Percentiles rank a stretch among this genome's conserved stretches.
These are phyloP conservation scores for Paramacrobiotus metropolitanus DNA, from an alignment of 1,140 invertebrate genomes.

Conservation along the genomic window DNA sequence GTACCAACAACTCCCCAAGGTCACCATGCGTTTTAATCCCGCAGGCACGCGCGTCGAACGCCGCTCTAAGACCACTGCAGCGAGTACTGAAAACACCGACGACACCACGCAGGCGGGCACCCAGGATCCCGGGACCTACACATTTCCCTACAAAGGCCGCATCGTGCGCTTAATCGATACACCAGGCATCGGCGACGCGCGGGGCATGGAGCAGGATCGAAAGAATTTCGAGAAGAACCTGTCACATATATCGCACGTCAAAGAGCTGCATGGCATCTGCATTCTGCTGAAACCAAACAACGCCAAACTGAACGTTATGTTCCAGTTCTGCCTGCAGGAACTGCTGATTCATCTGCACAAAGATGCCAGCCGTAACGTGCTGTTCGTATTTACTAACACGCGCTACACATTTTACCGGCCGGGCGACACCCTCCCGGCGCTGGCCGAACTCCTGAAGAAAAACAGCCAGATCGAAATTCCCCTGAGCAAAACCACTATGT, in stretches of 20 bases:
- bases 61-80: not conserved
- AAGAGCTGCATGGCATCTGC: constrained; percentile 14
- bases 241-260: constrained; percentile 6
- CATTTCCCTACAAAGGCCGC: constrained; percentile 6
- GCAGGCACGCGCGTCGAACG: too few species aligned
- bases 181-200: constrained; percentile 17
- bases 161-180: constrained; percentile 16
- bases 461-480: constrained; percentile 6
- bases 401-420: constrained; percentile 12
- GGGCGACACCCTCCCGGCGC: constrained; percentile 10
- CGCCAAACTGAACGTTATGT: constrained; percentile 9
- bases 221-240: constrained; percentile 16
- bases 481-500: constrained; percentile 6
- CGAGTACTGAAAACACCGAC: not conserved
- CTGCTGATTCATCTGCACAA: constrained; percentile 13
- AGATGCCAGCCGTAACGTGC: constrained; percentile 9
- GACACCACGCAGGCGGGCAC: constrained; percentile 7
- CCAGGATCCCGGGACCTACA: constrained; percentile 9
- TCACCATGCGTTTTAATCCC: too few species aligned
- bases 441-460: constrained; percentile 8
- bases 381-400: constrained; percentile 12
- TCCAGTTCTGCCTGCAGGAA: constrained; percentile 13
- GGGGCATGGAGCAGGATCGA: constrained; percentile 15
- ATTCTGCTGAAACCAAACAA: constrained; percentile 13
- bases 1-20: too few species aligned